Evolutionary conservation across 2,888 invertebrate species (phyloP).

Genomic region (Hesperia comma): DNA sequence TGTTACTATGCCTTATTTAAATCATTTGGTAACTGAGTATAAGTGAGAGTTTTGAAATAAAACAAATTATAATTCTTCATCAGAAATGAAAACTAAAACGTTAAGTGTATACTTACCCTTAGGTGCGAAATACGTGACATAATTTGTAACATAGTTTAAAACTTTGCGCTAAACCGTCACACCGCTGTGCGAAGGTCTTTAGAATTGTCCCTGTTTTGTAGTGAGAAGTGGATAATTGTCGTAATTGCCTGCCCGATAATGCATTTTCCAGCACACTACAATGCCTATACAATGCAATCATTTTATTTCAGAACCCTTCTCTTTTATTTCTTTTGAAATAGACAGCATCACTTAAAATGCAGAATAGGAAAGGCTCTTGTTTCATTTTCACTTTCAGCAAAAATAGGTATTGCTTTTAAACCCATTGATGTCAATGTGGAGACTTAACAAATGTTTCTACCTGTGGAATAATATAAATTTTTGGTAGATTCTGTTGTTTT

Average conservation of each 20-base stretch:
- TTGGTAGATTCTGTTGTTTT: too few species aligned
- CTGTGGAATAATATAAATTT: neutral
- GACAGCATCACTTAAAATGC: conserved; percentile 21
- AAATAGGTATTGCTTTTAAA: conserved; percentile 29
- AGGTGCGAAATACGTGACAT: conserved; percentile 40
- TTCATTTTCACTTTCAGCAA: conserved; percentile 31
- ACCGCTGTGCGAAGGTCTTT: conserved; percentile 26
- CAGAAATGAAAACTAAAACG: too few species aligned
- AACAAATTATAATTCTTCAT: too few species aligned
- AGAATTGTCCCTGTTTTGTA: conserved; percentile 29
- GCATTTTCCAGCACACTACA: conserved; percentile 34
- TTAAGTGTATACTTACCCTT: conserved; percentile 30
- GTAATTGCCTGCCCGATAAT: conserved; percentile 34
- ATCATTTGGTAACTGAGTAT: too few species aligned
- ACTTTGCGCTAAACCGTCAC: conserved; percentile 35
- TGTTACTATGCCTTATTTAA: too few species aligned
- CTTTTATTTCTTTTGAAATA: conserved; percentile 35
- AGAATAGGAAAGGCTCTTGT: conserved; percentile 24
- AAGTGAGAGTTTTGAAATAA: too few species aligned
- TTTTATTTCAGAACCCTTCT: conserved; percentile 29
- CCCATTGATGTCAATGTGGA: conserved; percentile 3
- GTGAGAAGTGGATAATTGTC: conserved; percentile 29
- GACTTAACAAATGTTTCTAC: neutral
- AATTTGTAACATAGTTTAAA: conserved; percentile 41
- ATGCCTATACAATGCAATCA: conserved; percentile 33